Evolutionary conservation across 2,113 vertebrate genomes (phyloP).

Genomic region (Ptilonorhynchus violaceus): DNA sequence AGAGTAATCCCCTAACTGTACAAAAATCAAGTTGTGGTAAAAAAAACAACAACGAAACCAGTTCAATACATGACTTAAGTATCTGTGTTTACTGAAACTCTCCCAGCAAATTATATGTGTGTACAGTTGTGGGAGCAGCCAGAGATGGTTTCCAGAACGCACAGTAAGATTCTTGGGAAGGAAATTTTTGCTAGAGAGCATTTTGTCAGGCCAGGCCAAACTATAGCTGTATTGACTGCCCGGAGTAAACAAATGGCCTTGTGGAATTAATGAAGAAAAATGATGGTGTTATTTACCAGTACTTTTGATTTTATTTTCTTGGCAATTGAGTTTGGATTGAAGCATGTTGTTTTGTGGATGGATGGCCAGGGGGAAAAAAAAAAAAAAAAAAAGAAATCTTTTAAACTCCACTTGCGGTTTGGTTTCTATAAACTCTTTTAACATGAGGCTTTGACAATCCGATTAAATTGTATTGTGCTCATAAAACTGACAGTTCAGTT

Average conservation of each 20-base stretch:
- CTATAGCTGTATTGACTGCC: not conserved
- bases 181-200: constrained; percentile 49
- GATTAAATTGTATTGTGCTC: constrained; percentile 45
- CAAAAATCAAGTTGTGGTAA: not conserved
- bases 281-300: not conserved
- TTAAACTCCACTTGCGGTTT: constrained; percentile 49
- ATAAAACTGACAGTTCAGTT: constrained; percentile 47
- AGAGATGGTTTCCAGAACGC: constrained; percentile 2
- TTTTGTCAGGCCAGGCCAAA: constrained; percentile 34
- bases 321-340: not conserved
- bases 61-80: not conserved
- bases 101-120: constrained; percentile 21
- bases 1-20: not conserved
- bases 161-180: constrained; percentile 32
- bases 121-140: constrained; percentile 32
- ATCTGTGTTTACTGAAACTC: constrained; percentile 28
- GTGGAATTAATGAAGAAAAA: not conserved
- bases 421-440: constrained; percentile 46
- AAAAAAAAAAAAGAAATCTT: not conserved
- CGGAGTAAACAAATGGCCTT: not conserved
- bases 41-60: not conserved
- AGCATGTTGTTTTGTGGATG: constrained; percentile 1
- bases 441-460: constrained; percentile 36
- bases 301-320: constrained; percentile 48
- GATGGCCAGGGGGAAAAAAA: not conserved